Base-by-base conservation (phyloP, 2,888 invertebrate species). In the Ophraella communa region DNA sequence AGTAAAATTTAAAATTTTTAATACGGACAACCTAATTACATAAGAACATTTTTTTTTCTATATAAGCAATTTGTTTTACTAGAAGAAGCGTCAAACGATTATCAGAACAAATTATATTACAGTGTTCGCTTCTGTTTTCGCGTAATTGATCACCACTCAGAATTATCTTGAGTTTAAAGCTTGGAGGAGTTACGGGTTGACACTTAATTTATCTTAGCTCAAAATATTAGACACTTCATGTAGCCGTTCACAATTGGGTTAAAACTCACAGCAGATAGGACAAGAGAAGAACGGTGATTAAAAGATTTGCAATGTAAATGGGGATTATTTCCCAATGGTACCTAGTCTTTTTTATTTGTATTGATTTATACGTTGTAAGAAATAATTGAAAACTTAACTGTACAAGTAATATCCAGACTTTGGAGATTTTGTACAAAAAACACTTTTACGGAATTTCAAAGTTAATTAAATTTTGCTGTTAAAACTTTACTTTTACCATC, bases 151-250 rank as follows among this genome's bases (percentile, higher is more conserved):
- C 49, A 24, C 39, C 39, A 17, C 39, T 54, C 23, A n/a, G 21
- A 42, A 42, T 54, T 54, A 54, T 35, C 39, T 39, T 10, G 42
- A 54, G 39, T 24, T 21, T 39, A 5, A 21, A 45, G 45, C 45
- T 45, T 11, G 45, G n/a, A 42, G 30, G 20, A 53, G 18, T 53
- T 53, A 30, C 20, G 53, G 17, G 11, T 23, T 42, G 42, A 54
- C 54, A 54, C 24, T 23, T 18, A 54, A 54, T 54, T 54, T 54
- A 54, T 54, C 24, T 33, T n/a, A 54, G 23, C 42, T 39, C 42
- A 14, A 7, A 23, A 17, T 54, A 39, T 39, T 23, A 23, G 42
- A 39, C n/a, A 14, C 39, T 54, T 11, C 54, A 54, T 54, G 39
- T 39, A 23, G 5, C n/a, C 17, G n/a, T 8, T 27, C 11, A 24